Conservation (phyloP, 2,888 invertebrate genomes). For the Eulithis prunata region DNA sequence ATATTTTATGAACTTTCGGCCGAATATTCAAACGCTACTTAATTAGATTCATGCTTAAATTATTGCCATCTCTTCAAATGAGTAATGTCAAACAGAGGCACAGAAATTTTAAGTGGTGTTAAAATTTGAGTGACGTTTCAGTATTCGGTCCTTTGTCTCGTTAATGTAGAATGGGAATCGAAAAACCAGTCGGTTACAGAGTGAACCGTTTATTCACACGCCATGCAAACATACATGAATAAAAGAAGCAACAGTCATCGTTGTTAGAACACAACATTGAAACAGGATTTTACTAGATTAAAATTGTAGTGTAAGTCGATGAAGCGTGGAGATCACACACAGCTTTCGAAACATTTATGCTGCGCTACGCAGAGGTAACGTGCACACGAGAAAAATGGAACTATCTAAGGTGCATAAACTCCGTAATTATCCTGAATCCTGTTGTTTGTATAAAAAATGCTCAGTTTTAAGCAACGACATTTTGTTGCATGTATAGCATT, state of each 20-base stretch:
- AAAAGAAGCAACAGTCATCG: not conserved
- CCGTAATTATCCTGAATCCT: not conserved
- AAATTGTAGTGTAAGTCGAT: constrained; percentile 42
- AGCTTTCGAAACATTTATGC: constrained; percentile 52
- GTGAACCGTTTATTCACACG: not conserved
- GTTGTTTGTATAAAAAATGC: not conserved
- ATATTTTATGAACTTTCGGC: not conserved
- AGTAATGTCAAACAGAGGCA: no score
- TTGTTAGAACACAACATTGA: constrained; percentile 9
- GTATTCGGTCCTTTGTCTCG: no score
- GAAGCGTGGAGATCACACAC: constrained; percentile 46
- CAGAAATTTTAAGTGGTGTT: no score
- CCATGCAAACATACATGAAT: not conserved
- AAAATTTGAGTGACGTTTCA: no score
- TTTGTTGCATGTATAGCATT: no score
- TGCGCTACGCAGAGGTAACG: constrained; percentile 23
- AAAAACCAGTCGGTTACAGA: not conserved
- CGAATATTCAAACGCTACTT: no score
- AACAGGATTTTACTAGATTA: constrained; percentile 21
- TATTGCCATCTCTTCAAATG: no score
- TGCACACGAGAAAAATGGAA: constrained; percentile 34
- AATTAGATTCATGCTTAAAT: no score
- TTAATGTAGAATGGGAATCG: not conserved
- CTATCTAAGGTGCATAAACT: constrained; percentile 6
- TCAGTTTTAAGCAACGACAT: no score